phyloP scores from a whole-genome alignment of 2,888 invertebrate species.

The Leptopilina syphax region DNA sequence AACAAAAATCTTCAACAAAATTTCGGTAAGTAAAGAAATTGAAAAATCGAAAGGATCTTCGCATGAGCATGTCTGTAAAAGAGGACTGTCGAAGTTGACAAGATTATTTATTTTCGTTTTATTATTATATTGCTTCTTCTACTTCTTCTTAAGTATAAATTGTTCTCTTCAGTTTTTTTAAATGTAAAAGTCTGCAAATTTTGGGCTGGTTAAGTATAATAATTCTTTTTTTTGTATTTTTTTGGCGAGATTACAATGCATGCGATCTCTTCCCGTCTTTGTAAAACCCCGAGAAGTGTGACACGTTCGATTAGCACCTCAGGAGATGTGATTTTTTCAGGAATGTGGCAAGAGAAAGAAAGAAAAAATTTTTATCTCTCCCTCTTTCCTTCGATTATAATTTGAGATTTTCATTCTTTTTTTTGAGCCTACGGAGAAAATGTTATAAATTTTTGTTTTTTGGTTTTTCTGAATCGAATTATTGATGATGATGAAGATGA shows the following conservation, averaged over 20 bases:
- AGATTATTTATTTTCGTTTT: background rate
- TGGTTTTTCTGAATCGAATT: background rate
- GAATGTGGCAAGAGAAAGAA: constrained; percentile 34
- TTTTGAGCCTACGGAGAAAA: too few relatives aligned
- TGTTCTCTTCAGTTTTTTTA: background rate
- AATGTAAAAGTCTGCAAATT: constrained; percentile 24
- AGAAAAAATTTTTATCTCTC: constrained; percentile 4
- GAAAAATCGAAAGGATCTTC: constrained; percentile 37
- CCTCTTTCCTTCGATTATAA: too few relatives aligned
- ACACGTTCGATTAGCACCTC: constrained; percentile 63
- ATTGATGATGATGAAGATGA: too few relatives aligned
- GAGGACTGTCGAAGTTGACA: background rate
- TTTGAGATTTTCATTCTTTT: too few relatives aligned
- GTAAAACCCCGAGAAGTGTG: too few relatives aligned
- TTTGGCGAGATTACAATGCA: constrained; percentile 43
- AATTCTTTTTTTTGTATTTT: background rate
- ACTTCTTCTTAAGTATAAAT: too few relatives aligned
- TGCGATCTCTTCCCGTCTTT: constrained; percentile 33
- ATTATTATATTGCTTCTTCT: background rate
- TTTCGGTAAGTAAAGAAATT: constrained; percentile 23
- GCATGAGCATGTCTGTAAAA: constrained; percentile 51
- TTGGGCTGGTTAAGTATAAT: constrained; percentile 31
- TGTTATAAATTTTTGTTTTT: too few relatives aligned
- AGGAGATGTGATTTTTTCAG: constrained; percentile 73
- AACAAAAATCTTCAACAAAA: constrained; percentile 1